Conservation (phyloP, 2,888 invertebrate species). For the Apoda limacodes region DNA sequence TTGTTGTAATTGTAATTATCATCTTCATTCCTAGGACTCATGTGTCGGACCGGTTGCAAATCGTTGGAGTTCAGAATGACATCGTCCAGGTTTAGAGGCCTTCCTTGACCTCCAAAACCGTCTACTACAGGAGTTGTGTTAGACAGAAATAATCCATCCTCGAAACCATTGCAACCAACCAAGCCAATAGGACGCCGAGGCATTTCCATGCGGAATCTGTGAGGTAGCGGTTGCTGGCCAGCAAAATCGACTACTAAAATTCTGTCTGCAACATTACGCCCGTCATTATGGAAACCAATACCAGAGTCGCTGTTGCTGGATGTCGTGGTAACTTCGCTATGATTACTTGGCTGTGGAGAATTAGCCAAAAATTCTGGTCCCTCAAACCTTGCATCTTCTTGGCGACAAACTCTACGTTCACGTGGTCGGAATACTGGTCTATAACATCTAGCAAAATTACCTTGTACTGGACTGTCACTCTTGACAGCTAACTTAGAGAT, state of each 20-base stretch:
- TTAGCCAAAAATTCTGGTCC: slow-evolving; percentile 72
- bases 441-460: slow-evolving; percentile 47
- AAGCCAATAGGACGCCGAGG: slow-evolving; percentile 49
- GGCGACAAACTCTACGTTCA: slow-evolving; percentile 41
- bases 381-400: slow-evolving; percentile 44
- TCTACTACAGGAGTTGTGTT: slow-evolving; percentile 64
- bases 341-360: slow-evolving; percentile 87
- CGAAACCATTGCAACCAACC: slow-evolving; percentile 54
- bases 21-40: slow-evolving; percentile 43
- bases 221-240: slow-evolving; percentile 42
- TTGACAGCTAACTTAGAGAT: slow-evolving; percentile 56
- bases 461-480: slow-evolving; percentile 53
- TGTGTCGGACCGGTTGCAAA: slow-evolving; percentile 36
- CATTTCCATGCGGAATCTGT: slow-evolving; percentile 41
- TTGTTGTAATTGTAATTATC: slow-evolving; percentile 64
- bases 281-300: slow-evolving; percentile 92
- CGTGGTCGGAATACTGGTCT: slow-evolving; percentile 45
- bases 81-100: slow-evolving; percentile 56
- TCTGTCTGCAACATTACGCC: slow-evolving; percentile 84
- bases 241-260: slow-evolving; percentile 84
- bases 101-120: slow-evolving; percentile 59
- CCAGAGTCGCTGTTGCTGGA: slow-evolving; percentile 97
- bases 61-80: slow-evolving; percentile 50
- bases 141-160: slow-evolving; percentile 57
- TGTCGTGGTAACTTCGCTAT: slow-evolving; percentile 83